Base-by-base conservation (phyloP, 1,140 invertebrate genomes). In the Gonioctena quinquepunctata region DNA sequence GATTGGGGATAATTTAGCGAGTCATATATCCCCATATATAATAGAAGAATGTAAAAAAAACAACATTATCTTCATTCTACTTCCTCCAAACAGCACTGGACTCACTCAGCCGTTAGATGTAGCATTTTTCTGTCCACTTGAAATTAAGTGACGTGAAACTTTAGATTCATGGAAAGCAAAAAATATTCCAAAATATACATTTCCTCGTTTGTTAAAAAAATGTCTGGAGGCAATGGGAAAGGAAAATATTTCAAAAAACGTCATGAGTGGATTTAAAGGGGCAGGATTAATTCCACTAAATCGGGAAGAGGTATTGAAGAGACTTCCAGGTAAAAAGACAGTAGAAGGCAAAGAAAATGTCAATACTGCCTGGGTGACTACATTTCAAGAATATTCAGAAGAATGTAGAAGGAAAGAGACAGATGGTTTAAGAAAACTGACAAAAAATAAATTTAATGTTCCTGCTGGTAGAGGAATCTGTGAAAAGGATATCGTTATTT, bases 1-100 rank as follows among this genome's bases (percentile, higher is more conserved):
- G 16, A 77, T 83, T 18, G 78, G 78, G 7, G 84, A 85, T 68
- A 85, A 85, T 71, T 70, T 85, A 8, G 70, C 65, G 18, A 73
- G 54, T 25, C 83, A 85, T 76, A 76, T 85, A 27, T 78, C 76
- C 25, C 7, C 70, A 19, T 70, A 81, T 62, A 61, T 83, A 13
- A 74, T 84, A 21, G 28, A 42, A 42, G 11, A 42, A 42, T 42
- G 11, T 42, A 42, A 42, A 13, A 33, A n/a, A 33, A 33, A 33
- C 28, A 33, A 7, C 28, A 33, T 33, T 13, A 62, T 67, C 21
- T 82, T 85, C 70, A 59, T 83, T 2, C 83, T 77, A 64, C 74
- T 85, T n/a, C 80, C 82, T 13, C n/a, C n/a, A n/a, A n/a, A n/a
- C n/a, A n/a, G 77, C 2, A 85, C 83, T 1, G 83, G 84, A 65